These are phyloP conservation scores for Mayetiola destructor DNA, from an alignment of 2,888 invertebrate genomes.

Conservation along the genomic window DNA sequence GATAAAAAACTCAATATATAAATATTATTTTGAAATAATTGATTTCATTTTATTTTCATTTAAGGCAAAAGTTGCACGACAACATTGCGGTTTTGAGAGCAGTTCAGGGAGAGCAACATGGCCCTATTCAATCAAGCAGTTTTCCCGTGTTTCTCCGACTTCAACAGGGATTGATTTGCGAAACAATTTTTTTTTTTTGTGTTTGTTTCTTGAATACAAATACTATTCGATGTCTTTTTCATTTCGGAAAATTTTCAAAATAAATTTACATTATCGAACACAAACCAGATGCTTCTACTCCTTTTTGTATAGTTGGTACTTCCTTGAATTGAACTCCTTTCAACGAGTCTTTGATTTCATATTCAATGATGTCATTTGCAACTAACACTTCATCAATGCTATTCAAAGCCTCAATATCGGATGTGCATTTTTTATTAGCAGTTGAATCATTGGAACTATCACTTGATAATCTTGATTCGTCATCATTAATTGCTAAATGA, in stretches of 20 bases:
- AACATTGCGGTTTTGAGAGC: too few species aligned
- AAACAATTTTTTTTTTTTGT: too few species aligned
- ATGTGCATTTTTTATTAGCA: conserved; percentile 38
- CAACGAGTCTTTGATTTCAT: conserved; percentile 49
- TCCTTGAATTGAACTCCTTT: conserved; percentile 51
- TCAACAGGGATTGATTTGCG: too few species aligned
- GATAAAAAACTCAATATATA: too few species aligned
- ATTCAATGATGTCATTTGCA: conserved; percentile 37
- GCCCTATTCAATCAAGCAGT: too few species aligned
- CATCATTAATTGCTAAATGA: conserved; percentile 19
- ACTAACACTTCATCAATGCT: too few species aligned
- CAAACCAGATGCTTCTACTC: conserved; percentile 68
- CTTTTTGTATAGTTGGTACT: conserved; percentile 55
- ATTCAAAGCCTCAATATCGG: conserved; percentile 28
- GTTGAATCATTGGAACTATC: background rate
- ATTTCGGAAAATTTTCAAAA: background rate
- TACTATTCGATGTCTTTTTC: background rate
- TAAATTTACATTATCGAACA: conserved; percentile 73
- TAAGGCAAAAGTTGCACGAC: too few species aligned
- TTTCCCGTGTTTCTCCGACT: too few species aligned
- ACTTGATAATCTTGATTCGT: background rate
- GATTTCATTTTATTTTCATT: too few species aligned
- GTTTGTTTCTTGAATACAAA: too few species aligned
- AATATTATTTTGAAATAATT: too few species aligned
- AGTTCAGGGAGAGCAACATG: too few species aligned